Percentiles rank a stretch among this genome's conserved stretches.
Conservation (phyloP, 2,888 invertebrate species). For the Drosophila neoperkinsi region DNA sequence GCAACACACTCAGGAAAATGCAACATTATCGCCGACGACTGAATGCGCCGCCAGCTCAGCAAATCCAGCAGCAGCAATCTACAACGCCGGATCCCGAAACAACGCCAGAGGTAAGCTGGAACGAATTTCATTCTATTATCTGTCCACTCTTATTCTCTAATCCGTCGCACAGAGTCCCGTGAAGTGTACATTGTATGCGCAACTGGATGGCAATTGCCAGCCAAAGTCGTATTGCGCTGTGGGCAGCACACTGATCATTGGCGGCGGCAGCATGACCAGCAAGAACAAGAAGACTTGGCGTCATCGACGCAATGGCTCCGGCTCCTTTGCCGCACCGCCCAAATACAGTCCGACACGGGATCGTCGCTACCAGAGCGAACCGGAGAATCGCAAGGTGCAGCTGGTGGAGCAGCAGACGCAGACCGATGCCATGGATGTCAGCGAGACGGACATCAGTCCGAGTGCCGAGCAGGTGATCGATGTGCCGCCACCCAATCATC, state of each 20-base stretch:
- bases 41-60: conserved; percentile 75
- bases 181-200: conserved; percentile 88
- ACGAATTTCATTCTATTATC: background rate
- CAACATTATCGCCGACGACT: conserved; percentile 84
- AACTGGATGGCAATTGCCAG: conserved; percentile 87
- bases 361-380: conserved; percentile 86
- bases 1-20: conserved; percentile 84
- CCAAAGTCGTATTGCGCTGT: conserved; percentile 86
- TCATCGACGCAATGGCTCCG: conserved; percentile 88
- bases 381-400: conserved; percentile 85
- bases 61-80: conserved; percentile 79
- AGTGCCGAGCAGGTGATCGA: conserved; percentile 82
- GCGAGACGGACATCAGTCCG: conserved; percentile 87
- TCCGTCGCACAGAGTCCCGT: conserved; percentile 85
- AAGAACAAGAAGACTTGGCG: conserved; percentile 85
- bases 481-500: conserved; percentile 60
- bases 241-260: conserved; percentile 38
- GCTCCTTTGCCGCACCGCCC: conserved; percentile 85
- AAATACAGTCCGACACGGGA: conserved; percentile 87
- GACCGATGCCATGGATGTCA: conserved; percentile 88
- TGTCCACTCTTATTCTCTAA: background rate
- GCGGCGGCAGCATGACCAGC: conserved; percentile 39
- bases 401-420: conserved; percentile 89
- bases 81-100: conserved; percentile 85
- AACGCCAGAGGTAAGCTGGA: conserved; percentile 83